Conservation (phyloP, 2,797 vertebrate genomes). For the Periophthalmus magnuspinnatus region DNA sequence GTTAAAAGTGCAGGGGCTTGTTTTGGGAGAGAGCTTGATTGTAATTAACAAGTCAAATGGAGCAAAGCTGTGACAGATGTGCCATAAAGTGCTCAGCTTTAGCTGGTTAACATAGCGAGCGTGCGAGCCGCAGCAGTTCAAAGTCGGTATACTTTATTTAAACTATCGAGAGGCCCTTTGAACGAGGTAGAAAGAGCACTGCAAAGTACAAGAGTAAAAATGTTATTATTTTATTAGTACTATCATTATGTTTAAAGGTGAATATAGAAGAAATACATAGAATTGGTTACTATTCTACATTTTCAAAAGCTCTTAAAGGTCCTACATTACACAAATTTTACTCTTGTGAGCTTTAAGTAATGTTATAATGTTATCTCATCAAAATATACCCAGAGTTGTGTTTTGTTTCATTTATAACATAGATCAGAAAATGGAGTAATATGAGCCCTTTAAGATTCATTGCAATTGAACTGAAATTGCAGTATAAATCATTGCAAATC, state of each 20-base stretch:
- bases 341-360: too few species aligned
- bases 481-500: not conserved
- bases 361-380: too few species aligned
- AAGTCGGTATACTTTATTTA: constrained; percentile 49
- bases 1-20: constrained; percentile 45
- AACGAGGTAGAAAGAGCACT: not conserved
- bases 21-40: constrained; percentile 69
- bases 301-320: not conserved
- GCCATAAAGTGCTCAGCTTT: constrained; percentile 61
- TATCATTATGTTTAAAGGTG: too few species aligned
- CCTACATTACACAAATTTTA: too few species aligned
- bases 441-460: not conserved
- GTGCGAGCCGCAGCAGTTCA: constrained; percentile 31
- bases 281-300: not conserved
- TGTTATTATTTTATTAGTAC: too few species aligned
- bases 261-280: not conserved
- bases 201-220: not conserved
- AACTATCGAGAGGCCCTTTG: not conserved
- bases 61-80: constrained; percentile 77
- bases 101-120: constrained; percentile 24
- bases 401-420: too few species aligned
- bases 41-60: constrained; percentile 78
- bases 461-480: not conserved
- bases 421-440: too few species aligned
- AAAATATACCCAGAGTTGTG: too few species aligned